Evolutionary conservation across 2,113 vertebrate species (phyloP), one percentile per base, ranked within the genome.

Genomic region (Mionectes macconnelli): DNA sequence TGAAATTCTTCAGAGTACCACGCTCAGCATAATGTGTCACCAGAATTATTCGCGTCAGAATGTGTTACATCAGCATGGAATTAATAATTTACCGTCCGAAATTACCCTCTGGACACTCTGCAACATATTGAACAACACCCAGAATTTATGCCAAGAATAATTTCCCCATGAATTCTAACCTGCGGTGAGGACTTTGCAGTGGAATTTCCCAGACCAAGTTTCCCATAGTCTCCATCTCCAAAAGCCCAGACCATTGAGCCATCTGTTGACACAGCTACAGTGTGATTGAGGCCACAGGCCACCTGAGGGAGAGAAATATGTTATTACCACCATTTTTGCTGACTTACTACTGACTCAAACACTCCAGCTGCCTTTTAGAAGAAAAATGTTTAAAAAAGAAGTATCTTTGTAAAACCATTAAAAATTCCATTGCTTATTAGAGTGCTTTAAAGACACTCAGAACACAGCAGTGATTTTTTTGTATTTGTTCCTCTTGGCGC

Each of bases 191-290:
- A 98, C 80, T 99, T 99, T 18, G 98, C 98, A 40, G 98, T 99
- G 19, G 98, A 99, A 90, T 98, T 99, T 75, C 98, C 98, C 83
- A 99, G 89, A 42, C 98, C 98, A 73, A 99, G 97, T 90, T 99
- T 99, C 35, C 98, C 98, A 74, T 99, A 99, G 89, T 99, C 98
- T 63, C 98, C 98, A 67, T 99, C 98, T 88, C 98, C 98, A 85
- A 99, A 99, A 69, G 98, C 98, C 98, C 98, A 99, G 33, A 99
- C 98, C 98, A 98, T 97, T n/a, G 98, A 98, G 39, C 98, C 98
- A 89, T 99, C 98, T 31, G 98, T 85, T 59, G 98, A 99, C n/a
- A 99, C 98, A 6, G 98, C 98, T 24, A 99, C 93, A 6, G 98
- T 99, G 62, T 99, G 98, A 89, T 99, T 99, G 77, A 99, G 96